Base-by-base conservation (phyloP, 1,140 invertebrate species). In the Bombus turneri region DNA sequence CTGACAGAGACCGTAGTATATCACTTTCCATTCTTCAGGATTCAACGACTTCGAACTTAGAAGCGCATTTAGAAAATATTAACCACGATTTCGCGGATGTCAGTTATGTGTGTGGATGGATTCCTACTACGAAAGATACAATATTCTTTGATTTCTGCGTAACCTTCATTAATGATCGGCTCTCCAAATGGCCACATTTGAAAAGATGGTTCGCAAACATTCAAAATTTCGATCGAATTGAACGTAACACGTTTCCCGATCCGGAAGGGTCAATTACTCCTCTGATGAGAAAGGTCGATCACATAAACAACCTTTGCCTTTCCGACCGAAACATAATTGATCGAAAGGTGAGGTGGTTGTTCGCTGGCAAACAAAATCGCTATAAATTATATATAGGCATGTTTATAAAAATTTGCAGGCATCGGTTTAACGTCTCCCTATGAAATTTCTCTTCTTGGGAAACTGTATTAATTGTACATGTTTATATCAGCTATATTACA, bases 121-220 rank as follows among this genome's bases (percentile, higher is more conserved):
- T 79, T 39, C 96, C 96, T 39, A 95, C 95, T 83, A 94, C 92
- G 88, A 93, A 93, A 91, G 96, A 97, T 92, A 90, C 93, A 75
- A 88, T 95, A 87, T 85, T 96, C 53, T 95, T 94, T 89, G 94
- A 94, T 89, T 93, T 92, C 90, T 94, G 90, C 88, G 90, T 91
- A 28, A 62, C 85, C 87, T 91, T 90, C 79, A 9, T 59, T 12
- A 25, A 34, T 18, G 93, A 92, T 89, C 94, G 90, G 68, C 91
- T 93, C 92, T 93, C 93, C 89, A 94, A 92, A 73, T 95, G 91
- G 90, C 81, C 86, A 47, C 91, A 96, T 88, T 91, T 97, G 81
- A 94, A 93, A 91, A 95, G 96, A 93, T 97, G 96, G 96, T 96
- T 95, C 92, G 90, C 93, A 93, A 96, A 96, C 93, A 96, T 97